A percentile compares a stretch with the other conserved stretches of the same genome.
Evolutionary conservation across 2,113 vertebrate genomes (phyloP).

Genomic region (Forbesichthys papilliferus): DNA sequence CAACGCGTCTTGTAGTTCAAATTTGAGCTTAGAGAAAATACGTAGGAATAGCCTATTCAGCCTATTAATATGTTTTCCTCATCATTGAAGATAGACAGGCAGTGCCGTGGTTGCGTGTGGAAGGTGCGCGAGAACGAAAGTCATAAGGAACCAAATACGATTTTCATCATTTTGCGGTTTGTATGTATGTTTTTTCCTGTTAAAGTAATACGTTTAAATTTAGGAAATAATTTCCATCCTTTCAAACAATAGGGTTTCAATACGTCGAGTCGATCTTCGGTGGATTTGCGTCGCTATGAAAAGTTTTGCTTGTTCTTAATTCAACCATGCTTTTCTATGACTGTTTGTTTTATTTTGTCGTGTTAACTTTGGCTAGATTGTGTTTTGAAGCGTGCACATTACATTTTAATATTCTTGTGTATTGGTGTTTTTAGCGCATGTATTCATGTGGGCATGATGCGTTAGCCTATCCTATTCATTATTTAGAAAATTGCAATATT

Average conservation of each 20-base stretch:
- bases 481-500: background rate
- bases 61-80: background rate
- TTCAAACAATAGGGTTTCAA: background rate
- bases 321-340: background rate
- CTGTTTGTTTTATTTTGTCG: background rate
- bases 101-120: slow-evolving; percentile 15
- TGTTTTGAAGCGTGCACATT: background rate
- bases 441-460: slow-evolving; percentile 11
- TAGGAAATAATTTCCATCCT: background rate
- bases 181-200: slow-evolving; percentile 7
- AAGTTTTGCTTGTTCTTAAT: background rate
- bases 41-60: no score
- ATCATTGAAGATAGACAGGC: background rate
- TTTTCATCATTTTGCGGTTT: slow-evolving; percentile 25
- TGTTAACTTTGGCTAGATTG: background rate
- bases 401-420: background rate
- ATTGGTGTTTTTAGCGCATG: background rate
- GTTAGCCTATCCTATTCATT: background rate
- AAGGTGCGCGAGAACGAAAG: slow-evolving; percentile 11
- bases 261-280: background rate
- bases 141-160: background rate
- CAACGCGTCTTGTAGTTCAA: background rate
- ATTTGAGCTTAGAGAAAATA: background rate
- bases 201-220: background rate
- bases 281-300: background rate